These are phyloP conservation scores for Australoheros scitulus DNA, from an alignment of 2,113 vertebrate genomes.

Conservation along the genomic window DNA sequence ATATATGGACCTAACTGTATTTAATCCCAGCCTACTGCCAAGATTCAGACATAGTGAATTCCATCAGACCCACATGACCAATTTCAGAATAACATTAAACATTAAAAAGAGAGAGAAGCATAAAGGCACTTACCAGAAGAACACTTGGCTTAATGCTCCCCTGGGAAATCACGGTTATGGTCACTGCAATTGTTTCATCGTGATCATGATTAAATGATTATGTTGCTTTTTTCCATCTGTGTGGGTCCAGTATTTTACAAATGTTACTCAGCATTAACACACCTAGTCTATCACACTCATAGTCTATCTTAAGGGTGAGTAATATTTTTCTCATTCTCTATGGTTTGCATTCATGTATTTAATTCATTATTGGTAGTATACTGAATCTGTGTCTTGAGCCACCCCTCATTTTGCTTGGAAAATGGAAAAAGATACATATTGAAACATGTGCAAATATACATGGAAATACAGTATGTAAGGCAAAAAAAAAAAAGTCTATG, in stretches of 20 bases:
- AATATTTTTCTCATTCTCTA: not conserved
- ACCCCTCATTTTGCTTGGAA: not conserved
- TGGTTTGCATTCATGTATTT: not conserved
- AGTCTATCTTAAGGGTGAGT: not conserved
- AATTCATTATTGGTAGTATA: not conserved
- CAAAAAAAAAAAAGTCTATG: not conserved
- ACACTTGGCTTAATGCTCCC: slow-evolving; percentile 3
- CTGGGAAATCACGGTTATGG: slow-evolving; percentile 1
- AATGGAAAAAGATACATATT: not conserved
- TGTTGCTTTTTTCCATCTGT: not conserved
- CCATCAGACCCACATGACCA: slow-evolving; percentile 1
- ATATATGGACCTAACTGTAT: not conserved
- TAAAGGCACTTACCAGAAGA: slow-evolving; percentile 2
- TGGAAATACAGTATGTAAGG: not conserved
- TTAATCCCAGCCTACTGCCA: not conserved
- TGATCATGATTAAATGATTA: not conserved
- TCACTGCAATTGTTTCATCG: slow-evolving; percentile 6
- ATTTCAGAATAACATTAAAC: not conserved
- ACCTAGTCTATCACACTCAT: not conserved
- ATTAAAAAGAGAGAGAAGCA: slow-evolving; percentile 2
- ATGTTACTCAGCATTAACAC: not conserved
- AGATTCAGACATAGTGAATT: not conserved
- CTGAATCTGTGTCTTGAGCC: not conserved
- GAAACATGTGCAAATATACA: not conserved
- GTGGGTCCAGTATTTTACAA: not conserved